Evolutionary conservation across 2,888 invertebrate genomes (phyloP), one percentile per base, ranked within the genome.

Genomic region (Drosophila macrospina): DNA sequence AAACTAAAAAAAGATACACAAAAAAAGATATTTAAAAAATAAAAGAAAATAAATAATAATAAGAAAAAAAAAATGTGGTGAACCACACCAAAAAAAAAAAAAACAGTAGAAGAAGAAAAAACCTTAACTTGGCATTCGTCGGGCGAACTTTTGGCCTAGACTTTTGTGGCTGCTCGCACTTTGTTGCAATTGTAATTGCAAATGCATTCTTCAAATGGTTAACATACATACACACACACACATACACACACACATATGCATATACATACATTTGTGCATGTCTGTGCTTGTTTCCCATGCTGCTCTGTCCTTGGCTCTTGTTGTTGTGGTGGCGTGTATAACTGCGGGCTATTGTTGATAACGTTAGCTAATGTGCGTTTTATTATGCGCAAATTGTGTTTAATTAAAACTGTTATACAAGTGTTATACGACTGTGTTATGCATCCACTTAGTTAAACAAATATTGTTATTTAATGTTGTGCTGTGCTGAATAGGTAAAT

Each of bases 71-170:
- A 36, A 11, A 44, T 55, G 55, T 45, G 32, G 15, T 16, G 28
- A 55, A 42, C 20, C 42, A 55, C 44, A 55, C n/a, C n/a, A n/a
- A n/a, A n/a, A n/a, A n/a, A n/a, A n/a, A 20, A 20, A 20, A 20
- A 20, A 20, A 20, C 1, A 20, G 20, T 2, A 20, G 20, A 20
- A 20, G 20, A 20, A 20, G 3, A 20, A 44, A 44, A 55, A 45
- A n/a, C n/a, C 55, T 10, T 26, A 57, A 57, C 47, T 55, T 55
- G 42, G 34, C 54, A 55, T 42, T 55, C 54, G 36, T n/a, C 6
- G 24, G 51, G 47, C 71, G 77, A 76, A 76, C 73, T 73, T 76
- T 76, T 76, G 73, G 77, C 76, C 77, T 56, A 76, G 77, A 71
- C 72, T 56, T 72, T 76, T n/a, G n/a, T n/a, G n/a, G n/a, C n/a